Evolutionary conservation across 2,113 vertebrate species (phyloP), one percentile per base, ranked within the genome.

Genomic region (Fregetta grallaria): DNA sequence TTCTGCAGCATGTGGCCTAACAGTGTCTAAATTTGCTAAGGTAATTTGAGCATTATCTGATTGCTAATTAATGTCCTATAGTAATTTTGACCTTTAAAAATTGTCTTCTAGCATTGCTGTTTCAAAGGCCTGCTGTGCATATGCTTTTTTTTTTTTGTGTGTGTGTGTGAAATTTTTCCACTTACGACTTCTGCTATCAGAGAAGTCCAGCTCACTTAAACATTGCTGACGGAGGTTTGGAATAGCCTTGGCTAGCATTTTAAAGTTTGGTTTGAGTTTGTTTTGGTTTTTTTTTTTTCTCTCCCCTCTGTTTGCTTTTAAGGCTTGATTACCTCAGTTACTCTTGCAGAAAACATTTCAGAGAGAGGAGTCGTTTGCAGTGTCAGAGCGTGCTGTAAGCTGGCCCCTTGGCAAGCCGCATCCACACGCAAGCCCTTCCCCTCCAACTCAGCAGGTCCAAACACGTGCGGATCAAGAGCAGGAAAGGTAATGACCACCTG

Each of bases 11-110:
- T 71, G 36, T 63, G 30, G 45, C 62, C 40, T 50, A 75, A 68
- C 21, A 45, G 23, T 36, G 18, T 68, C 92, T 94, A 78, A 63
- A 85, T 91, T 95, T 95, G 53, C 84, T 81, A 88, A 72, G 45
- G 81, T 70, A 81, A 63, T 93, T 76, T 88, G 32, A 96, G 52
- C 65, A 90, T 87, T 78, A 84, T 88, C 67, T 93, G 87, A 65
- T 93, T 92, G 62, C 65, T 96, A 96, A 97, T 96, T 96, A 90
- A 90, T 84, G 80, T 84, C 70, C 85, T 85, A 88, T 96, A 96
- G 93, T 94, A 92, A 94, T 86, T 72, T 75, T 97, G 95, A 96
- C 89, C 91, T 97, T 97, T 96, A 79, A 93, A 96, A 92, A 45
- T 65, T 83, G 42, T 93, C 65, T 94, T 81, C 52, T 40, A 72